Evolutionary conservation across 2,113 vertebrate genomes (phyloP), one percentile per base, ranked within the genome.

Genomic region (human (Homo sapiens)): DNA sequence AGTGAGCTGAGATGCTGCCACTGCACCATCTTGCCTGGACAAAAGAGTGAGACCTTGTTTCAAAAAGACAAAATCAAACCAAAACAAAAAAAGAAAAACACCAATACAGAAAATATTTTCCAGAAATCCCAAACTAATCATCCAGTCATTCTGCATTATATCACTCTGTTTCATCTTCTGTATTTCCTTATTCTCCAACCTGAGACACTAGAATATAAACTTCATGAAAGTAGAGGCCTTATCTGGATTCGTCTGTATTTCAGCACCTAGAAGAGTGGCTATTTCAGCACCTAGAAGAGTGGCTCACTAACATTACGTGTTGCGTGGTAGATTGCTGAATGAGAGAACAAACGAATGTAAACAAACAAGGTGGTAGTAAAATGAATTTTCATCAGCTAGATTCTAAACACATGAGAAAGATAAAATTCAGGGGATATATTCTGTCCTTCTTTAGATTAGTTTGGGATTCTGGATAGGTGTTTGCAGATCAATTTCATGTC

Each of bases 401-500:
- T 83, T 38, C 20, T 81, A 89, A 38, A 73, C 32, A 85, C 50
- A 38, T 27, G 30, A n/a, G 0, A 1, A 96, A 92, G 2, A 76
- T 79, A 80, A 68, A 89, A 97, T 13, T 78, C 78, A 93, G n/a
- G 48, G 78, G 79, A 43, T 84, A 55, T 76, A 55, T 50, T 78
- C 45, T 96, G 23, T 88, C 73, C 72, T 97, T 90, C 73, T 97
- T 95, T 61, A 84, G 40, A 95, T 92, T 96, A 96, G 61, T 92
- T 95, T 82, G 18, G 16, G 93, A 98, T 97, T 92, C 92, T 95
- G 22, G 87, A 76, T 78, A 92, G 61, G 59, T 93, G 43, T 82
- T 90, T 96, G 35, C 61, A 75, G 48, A 88, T 95, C 88, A 92
- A 89, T 85, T 83, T 97, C 76, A 96, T 84, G 72, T 97, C 95